Base-by-base conservation (phyloP, 2,888 invertebrate species). In the Apodemia hepburni region DNA sequence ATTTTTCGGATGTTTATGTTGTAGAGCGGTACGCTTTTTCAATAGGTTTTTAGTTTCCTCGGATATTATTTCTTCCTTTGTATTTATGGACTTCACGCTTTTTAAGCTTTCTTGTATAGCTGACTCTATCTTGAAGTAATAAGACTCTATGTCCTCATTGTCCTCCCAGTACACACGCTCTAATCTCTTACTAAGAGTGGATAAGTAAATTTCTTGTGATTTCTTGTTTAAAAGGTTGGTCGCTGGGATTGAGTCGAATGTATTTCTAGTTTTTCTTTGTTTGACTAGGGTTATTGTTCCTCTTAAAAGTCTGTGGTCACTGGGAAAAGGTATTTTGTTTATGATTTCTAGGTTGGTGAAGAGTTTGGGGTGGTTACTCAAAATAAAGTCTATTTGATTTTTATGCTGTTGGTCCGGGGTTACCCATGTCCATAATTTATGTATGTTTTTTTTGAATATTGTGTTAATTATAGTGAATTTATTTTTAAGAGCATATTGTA, bases 221-320 rank as follows among this genome's bases (percentile, higher is more conserved):
- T 61, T 61, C 49, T 22, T 15, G 15, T 12, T 15, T 8, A 29
- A 58, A 11, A 58, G 27, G 33, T 58, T 58, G 22, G 29, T 29
- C 9, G 15, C 29, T 58, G 58, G 58, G 51, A 45, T 45, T 61
- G 59, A 62, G 17, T 62, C 58, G 27, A 65, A 65, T 11, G n/a
- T 12, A 58, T 35, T 65, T 57, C 63, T 54, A 17, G 58, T 66
- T 33, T 38, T 66, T 59, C 61, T 64, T 15, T 45, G 57, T 61
- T 22, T 22, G 5, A 22, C 18, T 27, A 51, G 18, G 5, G 18
- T 47, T 33, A 63, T 12, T 18, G 59, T 51, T 58, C 49, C 58
- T 66, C 65, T 63, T 9, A 69, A 5, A 11, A 65, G 33, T 63
- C 66, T 65, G 18, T 66, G 65, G 45, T 68, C 64, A 1, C 61